These are phyloP conservation scores for Rhamnusium bicolor DNA, from an alignment of 2,888 invertebrate genomes.

Conservation along the genomic window DNA sequence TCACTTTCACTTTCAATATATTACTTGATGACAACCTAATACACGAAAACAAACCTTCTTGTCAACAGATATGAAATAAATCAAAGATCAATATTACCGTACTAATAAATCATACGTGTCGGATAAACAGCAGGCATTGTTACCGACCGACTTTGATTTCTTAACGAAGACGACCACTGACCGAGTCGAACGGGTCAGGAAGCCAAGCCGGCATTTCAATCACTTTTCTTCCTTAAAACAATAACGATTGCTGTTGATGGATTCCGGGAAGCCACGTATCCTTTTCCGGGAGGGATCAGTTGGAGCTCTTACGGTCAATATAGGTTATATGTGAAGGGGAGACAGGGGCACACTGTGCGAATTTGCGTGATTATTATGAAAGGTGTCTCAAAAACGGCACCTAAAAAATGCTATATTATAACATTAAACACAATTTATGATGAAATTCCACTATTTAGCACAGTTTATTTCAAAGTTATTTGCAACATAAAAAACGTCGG, in stretches of 20 bases:
- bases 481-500: no score
- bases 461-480: no score
- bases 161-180: constrained; percentile 25
- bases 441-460: no score
- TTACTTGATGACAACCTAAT: constrained; percentile 16
- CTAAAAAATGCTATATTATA: no score
- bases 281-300: constrained; percentile 10
- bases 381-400: no score
- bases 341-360: neutral
- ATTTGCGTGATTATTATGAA: neutral
- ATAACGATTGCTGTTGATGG: constrained; percentile 15
- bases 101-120: constrained; percentile 23
- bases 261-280: neutral
- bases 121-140: neutral
- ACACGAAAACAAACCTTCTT: constrained; percentile 1
- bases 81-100: constrained; percentile 24
- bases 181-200: constrained; percentile 18
- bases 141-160: constrained; percentile 24
- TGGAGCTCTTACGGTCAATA: neutral
- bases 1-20: neutral
- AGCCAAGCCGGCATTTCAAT: constrained; percentile 22
- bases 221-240: constrained; percentile 15
- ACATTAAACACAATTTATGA: no score
- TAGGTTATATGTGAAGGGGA: neutral
- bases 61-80: constrained; percentile 25